These are phyloP conservation scores for Sebastiscus tertius DNA, from an alignment of 2,797 vertebrate genomes.

Conservation along the genomic window DNA sequence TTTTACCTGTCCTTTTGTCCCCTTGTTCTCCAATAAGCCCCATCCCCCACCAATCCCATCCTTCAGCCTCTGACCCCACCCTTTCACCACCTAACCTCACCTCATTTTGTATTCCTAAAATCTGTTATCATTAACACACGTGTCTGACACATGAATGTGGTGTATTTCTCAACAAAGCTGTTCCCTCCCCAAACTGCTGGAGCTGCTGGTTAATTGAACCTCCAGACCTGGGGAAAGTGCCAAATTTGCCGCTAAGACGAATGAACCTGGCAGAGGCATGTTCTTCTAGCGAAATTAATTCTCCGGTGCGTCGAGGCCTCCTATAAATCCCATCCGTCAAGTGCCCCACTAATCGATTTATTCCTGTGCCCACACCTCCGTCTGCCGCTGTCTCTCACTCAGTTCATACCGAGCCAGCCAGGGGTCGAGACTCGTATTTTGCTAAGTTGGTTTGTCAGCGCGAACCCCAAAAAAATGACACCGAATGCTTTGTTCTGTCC, in stretches of 20 bases:
- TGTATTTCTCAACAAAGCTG: constrained; percentile 58
- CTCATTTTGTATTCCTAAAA: constrained; percentile 42
- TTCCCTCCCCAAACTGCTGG: constrained; percentile 59
- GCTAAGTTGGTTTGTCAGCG: constrained; percentile 46
- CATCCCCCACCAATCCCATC: neutral
- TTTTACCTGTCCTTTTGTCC: neutral
- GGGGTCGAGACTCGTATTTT: constrained; percentile 32
- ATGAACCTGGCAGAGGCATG: constrained; percentile 73
- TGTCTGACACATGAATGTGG: constrained; percentile 49
- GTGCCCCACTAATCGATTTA: constrained; percentile 79
- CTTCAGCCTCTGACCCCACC: neutral
- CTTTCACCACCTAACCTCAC: neutral
- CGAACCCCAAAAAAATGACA: neutral
- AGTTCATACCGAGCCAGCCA: constrained; percentile 33
- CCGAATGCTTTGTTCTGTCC: constrained; percentile 15
- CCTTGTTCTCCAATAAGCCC: neutral
- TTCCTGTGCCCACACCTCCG: constrained; percentile 63
- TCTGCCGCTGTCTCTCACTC: constrained; percentile 63
- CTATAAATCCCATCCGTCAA: constrained; percentile 81
- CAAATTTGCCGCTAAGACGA: constrained; percentile 75
- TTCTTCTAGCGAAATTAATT: constrained; percentile 79
- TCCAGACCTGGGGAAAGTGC: constrained; percentile 72
- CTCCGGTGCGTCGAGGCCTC: constrained; percentile 73
- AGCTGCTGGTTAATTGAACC: constrained; percentile 75
- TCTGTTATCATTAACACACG: constrained; percentile 65